phyloP scores from a whole-genome alignment of 1,140 invertebrate species.

The Xylocopa sonorina region DNA sequence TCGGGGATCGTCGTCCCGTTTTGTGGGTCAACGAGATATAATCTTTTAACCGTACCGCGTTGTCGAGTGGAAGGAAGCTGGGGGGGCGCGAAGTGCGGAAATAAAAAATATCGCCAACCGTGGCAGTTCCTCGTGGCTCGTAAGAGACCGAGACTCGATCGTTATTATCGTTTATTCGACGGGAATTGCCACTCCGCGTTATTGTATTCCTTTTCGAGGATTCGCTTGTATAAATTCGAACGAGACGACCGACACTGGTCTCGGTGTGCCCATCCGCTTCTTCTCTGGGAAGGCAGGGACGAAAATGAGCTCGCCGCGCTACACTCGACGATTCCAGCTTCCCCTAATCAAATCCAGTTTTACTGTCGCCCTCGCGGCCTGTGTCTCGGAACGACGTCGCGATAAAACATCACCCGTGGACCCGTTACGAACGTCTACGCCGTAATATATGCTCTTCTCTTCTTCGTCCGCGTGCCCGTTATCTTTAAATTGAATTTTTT shows the following conservation, averaged over 20 bases:
- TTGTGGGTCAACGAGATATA: neutral
- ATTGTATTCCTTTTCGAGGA: neutral
- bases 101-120: neutral
- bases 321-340: neutral
- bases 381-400: constrained; percentile 10
- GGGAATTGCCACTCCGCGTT: too few relatives aligned
- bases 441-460: constrained; percentile 24
- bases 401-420: constrained; percentile 37
- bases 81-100: neutral
- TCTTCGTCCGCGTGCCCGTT: neutral
- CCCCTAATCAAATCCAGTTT: constrained; percentile 58
- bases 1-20: neutral
- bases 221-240: neutral
- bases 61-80: neutral
- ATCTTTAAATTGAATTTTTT: constrained; percentile 50
- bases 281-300: neutral
- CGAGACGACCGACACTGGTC: too few relatives aligned
- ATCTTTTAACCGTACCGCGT: constrained; percentile 4
- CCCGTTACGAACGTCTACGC: constrained; percentile 27
- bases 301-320: constrained; percentile 19
- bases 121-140: too few relatives aligned
- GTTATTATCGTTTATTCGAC: neutral
- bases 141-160: neutral
- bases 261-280: too few relatives aligned
- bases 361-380: constrained; percentile 32